Evolutionary conservation across 37 sponge, comb jelly and placozoan genomes (phyloP), one percentile per base, ranked within the genome.

Genomic region (Spongilla lacustris): DNA sequence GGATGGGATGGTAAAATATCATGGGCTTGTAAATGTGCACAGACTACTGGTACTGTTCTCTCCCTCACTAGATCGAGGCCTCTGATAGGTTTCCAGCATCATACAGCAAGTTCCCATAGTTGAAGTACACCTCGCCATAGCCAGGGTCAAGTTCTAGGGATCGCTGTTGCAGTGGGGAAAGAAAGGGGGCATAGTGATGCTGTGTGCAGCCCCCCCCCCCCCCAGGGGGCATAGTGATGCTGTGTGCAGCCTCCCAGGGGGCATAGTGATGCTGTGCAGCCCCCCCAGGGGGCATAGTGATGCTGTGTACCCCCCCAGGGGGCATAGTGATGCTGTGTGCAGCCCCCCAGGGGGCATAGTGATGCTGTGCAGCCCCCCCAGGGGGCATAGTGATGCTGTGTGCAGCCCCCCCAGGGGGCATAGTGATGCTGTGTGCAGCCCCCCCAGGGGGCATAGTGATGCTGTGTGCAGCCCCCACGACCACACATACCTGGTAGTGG

Each of bases 121-220:
- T 96, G 33, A 96, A 94, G 80, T 92, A 91, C 26, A 91, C 85
- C 69, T 96, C 97, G 0, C 80, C 77, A 71, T 91, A 96, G 67
- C 94, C 85, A 37, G 94, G 90, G 9, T 96, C 97, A 49, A 96
- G 73, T 67, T 84, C 84, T 69, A 96, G 50, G n/a, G 90, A 89
- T 50, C 3, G 36, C 90, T 91, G 69, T 24, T 8, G 86, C 81
- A 46, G 29, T 0, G 0, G 34, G 25, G 0, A 27, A 79, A 13
- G 28, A 79, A n/a, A 23, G 41, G 14, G 49, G 8, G 30, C 80
- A 50, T 12, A 50, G 10, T 72, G 14, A 34, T 12, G 24, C 30
- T n/a, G n/a, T n/a, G n/a, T n/a, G n/a, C n/a, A n/a, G n/a, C n/a
- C n/a, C n/a, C n/a, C n/a, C n/a, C n/a, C n/a, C n/a, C n/a, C n/a